Evolutionary conservation across 1,140 invertebrate species (phyloP).

Genomic region (Caenorhabditis inopinata): DNA sequence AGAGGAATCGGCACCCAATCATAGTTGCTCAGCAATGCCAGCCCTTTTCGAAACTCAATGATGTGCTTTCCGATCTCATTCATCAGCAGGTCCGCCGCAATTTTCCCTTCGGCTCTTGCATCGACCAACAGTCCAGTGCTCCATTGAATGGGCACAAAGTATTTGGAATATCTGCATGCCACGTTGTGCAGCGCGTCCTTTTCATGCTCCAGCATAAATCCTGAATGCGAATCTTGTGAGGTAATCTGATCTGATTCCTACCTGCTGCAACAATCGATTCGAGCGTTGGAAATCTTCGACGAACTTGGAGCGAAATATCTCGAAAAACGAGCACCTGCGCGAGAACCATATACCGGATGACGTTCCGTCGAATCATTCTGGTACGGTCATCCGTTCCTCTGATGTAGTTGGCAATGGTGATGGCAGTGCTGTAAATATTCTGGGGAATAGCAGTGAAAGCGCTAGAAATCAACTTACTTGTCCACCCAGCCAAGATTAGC

Average conservation of each 20-base stretch:
- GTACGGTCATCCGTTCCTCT: conserved; percentile 42
- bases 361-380: conserved; percentile 42
- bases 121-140: conserved; percentile 32
- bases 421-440: conserved; percentile 40
- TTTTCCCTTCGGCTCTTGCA: conserved; percentile 37
- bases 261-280: conserved; percentile 39
- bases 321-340: conserved; percentile 49
- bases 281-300: conserved; percentile 38
- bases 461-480: conserved; percentile 57
- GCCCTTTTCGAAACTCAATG: conserved; percentile 4
- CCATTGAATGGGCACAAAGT: conserved; percentile 46
- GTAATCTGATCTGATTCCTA: not conserved
- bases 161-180: conserved; percentile 19
- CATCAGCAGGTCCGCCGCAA: conserved; percentile 38
- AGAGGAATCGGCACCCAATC: conserved; percentile 71
- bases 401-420: conserved; percentile 45
- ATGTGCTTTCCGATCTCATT: conserved; percentile 48
- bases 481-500: conserved; percentile 63
- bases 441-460: not conserved
- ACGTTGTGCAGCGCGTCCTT: not conserved
- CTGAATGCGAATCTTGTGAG: not conserved
- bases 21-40: conserved; percentile 40
- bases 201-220: conserved; percentile 43
- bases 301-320: conserved; percentile 62
- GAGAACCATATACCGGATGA: conserved; percentile 45